phyloP scores from a whole-genome alignment of 2,113 vertebrate species.

The Hydropotes inermis region DNA sequence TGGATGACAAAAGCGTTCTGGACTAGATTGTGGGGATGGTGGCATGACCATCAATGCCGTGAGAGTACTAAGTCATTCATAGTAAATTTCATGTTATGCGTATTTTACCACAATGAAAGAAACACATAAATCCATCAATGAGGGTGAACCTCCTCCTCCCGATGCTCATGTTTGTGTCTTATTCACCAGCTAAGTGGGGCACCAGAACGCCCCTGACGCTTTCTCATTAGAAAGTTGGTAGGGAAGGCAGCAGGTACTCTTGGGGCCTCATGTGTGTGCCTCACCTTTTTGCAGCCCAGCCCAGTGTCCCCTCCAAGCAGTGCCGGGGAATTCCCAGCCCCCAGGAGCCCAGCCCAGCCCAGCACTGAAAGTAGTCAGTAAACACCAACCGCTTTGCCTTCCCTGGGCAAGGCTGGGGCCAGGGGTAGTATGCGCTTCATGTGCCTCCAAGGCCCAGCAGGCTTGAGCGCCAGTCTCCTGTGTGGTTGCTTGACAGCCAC shows the following conservation, averaged over 20 bases:
- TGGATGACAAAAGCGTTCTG: neutral
- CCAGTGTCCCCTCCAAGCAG: neutral
- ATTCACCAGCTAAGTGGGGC: neutral
- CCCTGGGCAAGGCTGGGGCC: neutral
- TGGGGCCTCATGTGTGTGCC: fast-evolving
- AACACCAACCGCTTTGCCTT: neutral
- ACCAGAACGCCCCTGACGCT: fast-evolving
- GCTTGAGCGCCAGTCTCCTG: neutral
- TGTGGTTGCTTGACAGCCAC: neutral
- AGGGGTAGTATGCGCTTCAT: fast-evolving
- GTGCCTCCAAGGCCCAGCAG: neutral
- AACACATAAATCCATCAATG: neutral
- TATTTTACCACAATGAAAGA: neutral
- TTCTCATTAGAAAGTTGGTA: too few relatives aligned
- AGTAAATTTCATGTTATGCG: neutral
- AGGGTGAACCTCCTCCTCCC: neutral
- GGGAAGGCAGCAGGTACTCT: neutral
- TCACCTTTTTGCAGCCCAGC: neutral
- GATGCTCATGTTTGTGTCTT: too few relatives aligned
- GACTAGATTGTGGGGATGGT: neutral
- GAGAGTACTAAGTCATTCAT: neutral
- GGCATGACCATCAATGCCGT: neutral
- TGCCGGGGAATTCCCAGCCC: fast-evolving
- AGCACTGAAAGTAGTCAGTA: neutral
- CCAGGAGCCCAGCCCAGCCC: neutral